These are phyloP conservation scores for Scaptomyza reducta DNA, from an alignment of 2,888 invertebrate genomes.

Conservation along the genomic window DNA sequence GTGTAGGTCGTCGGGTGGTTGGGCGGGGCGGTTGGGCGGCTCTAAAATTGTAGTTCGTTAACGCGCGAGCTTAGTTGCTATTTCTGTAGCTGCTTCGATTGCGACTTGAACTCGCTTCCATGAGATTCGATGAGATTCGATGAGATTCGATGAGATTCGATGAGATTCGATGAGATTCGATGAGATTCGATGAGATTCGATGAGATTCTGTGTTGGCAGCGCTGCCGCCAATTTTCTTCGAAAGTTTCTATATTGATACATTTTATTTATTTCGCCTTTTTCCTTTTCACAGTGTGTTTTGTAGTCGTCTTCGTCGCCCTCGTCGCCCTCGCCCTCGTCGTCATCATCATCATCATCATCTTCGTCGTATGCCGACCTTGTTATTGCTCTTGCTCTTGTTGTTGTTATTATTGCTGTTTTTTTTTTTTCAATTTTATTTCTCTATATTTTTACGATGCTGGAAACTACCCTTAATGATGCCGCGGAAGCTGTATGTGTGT, in stretches of 20 bases:
- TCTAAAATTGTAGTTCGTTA: slow-evolving; percentile 67
- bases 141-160: too few relatives aligned
- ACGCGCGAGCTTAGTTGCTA: slow-evolving; percentile 25
- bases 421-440: slow-evolving; percentile 80
- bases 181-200: too few relatives aligned
- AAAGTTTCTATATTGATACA: slow-evolving; percentile 70
- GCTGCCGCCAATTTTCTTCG: slow-evolving; percentile 51
- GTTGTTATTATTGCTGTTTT: slow-evolving; percentile 41
- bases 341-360: slow-evolving; percentile 5
- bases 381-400: slow-evolving; percentile 40
- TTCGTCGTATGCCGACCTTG: slow-evolving; percentile 60
- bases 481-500: slow-evolving; percentile 48
- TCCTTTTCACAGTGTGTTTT: slow-evolving; percentile 46
- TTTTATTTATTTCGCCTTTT: slow-evolving; percentile 66
- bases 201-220: neutral
- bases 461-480: slow-evolving; percentile 82
- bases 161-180: neutral
- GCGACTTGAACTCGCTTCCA: neutral
- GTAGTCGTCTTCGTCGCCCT: slow-evolving; percentile 25
- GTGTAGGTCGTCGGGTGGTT: slow-evolving; percentile 2
- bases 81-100: slow-evolving; percentile 4
- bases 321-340: slow-evolving; percentile 12
- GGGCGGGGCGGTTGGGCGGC: slow-evolving; percentile 14
- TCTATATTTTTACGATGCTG: slow-evolving; percentile 81
- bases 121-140: too few relatives aligned